Evolutionary conservation across 2,888 invertebrate genomes (phyloP).

Genomic region (Hanleya hanleyi): DNA sequence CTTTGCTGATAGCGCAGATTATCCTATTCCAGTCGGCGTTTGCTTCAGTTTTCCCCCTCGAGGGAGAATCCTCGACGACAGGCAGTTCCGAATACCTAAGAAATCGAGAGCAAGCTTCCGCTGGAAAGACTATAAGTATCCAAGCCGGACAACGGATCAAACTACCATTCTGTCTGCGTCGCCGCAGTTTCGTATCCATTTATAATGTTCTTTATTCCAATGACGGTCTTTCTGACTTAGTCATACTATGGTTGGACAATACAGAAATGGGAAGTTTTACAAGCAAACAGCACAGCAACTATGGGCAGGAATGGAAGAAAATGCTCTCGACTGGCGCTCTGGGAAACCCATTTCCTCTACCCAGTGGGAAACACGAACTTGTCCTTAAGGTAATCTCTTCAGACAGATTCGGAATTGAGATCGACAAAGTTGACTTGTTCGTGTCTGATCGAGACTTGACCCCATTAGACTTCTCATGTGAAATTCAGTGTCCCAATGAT

Average conservation of each 20-base stretch:
- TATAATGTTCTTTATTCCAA: neutral
- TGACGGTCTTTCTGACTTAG: slow-evolving; percentile 38
- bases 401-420: slow-evolving; percentile 33
- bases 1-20: no score
- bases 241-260: slow-evolving; percentile 39
- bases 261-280: slow-evolving; percentile 38
- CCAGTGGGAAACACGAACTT: slow-evolving; percentile 42
- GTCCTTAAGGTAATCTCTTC: slow-evolving; percentile 17
- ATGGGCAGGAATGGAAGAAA: slow-evolving; percentile 30
- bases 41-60: neutral
- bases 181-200: neutral
- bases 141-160: neutral
- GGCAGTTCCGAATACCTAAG: neutral
- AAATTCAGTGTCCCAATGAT: neutral
- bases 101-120: slow-evolving; percentile 13
- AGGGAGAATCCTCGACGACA: neutral
- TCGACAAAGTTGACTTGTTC: slow-evolving; percentile 46
- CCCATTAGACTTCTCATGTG: neutral
- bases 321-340: slow-evolving; percentile 42
- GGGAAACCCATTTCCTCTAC: slow-evolving; percentile 28
- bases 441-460: slow-evolving; percentile 43
- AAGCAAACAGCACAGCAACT: slow-evolving; percentile 20
- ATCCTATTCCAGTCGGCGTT: no score
- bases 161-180: neutral
- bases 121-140: neutral